Evolutionary conservation across 1,140 invertebrate genomes (phyloP), one percentile per base, ranked within the genome.

Genomic region (Conus betulinus): DNA sequence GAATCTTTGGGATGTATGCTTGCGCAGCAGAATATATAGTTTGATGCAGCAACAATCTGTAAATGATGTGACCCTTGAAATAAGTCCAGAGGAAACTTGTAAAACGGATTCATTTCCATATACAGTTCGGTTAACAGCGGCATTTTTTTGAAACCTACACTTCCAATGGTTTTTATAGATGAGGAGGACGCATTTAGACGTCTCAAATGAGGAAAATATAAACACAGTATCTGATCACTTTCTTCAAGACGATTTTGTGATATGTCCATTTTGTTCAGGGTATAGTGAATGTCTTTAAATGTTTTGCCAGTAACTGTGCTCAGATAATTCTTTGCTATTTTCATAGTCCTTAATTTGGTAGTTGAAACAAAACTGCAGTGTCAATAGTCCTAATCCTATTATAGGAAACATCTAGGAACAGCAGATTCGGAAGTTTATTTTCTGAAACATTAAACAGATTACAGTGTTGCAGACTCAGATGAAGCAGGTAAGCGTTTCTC

Each of bases 391-490:
- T 57, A 17, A 90, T 57, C 25, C 27, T 15, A 51, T 88, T 90
- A 25, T 88, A 7, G 27, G 85, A 76, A 23, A 90, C 11, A 78
- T 90, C 87, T 25, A 90, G 39, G 25, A n/a, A 20, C 55, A 10
- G n/a, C 51, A 82, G n/a, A 82, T 74, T 52, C 55, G 25, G 20
- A 20, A 25, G 55, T 67, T 27, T 6, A 27, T 13, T 25, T 25
- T 51, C 23, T 88, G 52, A 63, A 74, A 85, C 7, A 83, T 81
- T 74, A 15, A 17, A 8, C 60, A 87, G 17, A 39, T 20, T 13
- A 57, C 89, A 39, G 84, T 53, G 10, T 82, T 23, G 6, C 67
- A 63, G 17, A 84, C 23, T 27, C 67, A 63, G 13, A 67, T 60
- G 51, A 74, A 89, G 15, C 5, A 57, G n/a, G 39, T 55, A 17